phyloP scores from a whole-genome alignment of 2,113 vertebrate genomes.

The Engraulis encrasicolus region DNA sequence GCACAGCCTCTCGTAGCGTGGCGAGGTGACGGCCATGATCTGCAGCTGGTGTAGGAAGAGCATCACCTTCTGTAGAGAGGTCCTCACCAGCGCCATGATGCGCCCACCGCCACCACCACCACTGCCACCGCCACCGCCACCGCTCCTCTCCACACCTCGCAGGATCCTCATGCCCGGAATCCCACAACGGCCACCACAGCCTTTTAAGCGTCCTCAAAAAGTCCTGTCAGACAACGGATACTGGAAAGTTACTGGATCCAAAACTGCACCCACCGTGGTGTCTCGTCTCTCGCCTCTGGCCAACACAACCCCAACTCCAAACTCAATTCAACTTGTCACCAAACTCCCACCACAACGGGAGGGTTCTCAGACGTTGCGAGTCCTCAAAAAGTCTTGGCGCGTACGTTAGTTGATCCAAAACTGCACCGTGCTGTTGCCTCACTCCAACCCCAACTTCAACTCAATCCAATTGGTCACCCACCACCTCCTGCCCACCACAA shows the following conservation, averaged over 20 bases:
- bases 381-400: background rate
- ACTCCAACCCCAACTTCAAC: background rate
- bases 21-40: conserved; percentile 86
- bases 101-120: no score
- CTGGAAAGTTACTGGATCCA: background rate
- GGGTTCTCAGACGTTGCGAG: no score
- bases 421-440: no score
- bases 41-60: conserved; percentile 86
- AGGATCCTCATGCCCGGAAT: conserved; percentile 83
- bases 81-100: conserved; percentile 90
- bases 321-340: no score
- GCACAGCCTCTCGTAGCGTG: conserved; percentile 87
- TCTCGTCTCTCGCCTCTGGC: no score
- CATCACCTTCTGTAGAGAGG: conserved; percentile 90
- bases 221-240: conserved; percentile 1
- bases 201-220: background rate
- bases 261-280: no score
- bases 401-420: background rate
- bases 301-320: background rate
- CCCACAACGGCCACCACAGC: background rate
- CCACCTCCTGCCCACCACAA: background rate
- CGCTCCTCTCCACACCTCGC: conserved; percentile 83
- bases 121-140: no score
- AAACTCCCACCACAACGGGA: no score
- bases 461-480: no score